Conservation (phyloP, 2,888 invertebrate genomes). For the Octonoba sinensis region DNA sequence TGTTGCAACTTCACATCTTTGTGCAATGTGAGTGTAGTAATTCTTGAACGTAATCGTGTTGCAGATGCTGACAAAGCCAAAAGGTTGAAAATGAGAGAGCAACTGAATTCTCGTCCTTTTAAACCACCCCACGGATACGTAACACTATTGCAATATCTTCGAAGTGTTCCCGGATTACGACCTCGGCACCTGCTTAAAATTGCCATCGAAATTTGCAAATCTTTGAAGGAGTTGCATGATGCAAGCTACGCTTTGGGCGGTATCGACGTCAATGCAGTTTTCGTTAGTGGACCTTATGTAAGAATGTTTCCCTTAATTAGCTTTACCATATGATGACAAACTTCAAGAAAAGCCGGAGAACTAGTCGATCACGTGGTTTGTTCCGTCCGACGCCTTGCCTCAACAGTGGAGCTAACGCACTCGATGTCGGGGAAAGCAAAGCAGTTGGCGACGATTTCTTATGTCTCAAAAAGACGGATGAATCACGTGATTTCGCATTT, state of each 20-base stretch:
- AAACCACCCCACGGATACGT: conserved; percentile 67
- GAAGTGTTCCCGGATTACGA: conserved; percentile 64
- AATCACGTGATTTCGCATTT: not conserved
- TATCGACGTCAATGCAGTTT: conserved; percentile 67
- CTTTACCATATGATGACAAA: too few relatives aligned
- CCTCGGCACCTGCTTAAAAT: conserved; percentile 67
- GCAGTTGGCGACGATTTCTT: not conserved
- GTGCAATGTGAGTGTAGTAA: too few relatives aligned
- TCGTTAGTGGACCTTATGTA: conserved; percentile 64
- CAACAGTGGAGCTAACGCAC: not conserved
- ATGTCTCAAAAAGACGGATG: not conserved
- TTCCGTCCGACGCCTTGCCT: not conserved
- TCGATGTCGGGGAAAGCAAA: not conserved
- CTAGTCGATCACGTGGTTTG: too few relatives aligned
- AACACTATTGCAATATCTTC: conserved; percentile 66
- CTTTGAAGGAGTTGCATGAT: conserved; percentile 66
- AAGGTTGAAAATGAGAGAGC: conserved; percentile 39
- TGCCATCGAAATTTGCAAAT: conserved; percentile 66
- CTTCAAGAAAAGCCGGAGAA: too few relatives aligned
- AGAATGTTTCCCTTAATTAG: not conserved
- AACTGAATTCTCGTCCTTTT: conserved; percentile 61
- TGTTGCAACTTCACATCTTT: too few relatives aligned
- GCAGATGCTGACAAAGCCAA: conserved; percentile 49
- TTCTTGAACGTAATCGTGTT: not conserved
- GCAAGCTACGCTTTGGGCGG: conserved; percentile 68